Percentiles rank a stretch among this genome's conserved stretches.
Conservation (phyloP, 1,140 invertebrate species). For the Pogonomyrmex californicus region DNA sequence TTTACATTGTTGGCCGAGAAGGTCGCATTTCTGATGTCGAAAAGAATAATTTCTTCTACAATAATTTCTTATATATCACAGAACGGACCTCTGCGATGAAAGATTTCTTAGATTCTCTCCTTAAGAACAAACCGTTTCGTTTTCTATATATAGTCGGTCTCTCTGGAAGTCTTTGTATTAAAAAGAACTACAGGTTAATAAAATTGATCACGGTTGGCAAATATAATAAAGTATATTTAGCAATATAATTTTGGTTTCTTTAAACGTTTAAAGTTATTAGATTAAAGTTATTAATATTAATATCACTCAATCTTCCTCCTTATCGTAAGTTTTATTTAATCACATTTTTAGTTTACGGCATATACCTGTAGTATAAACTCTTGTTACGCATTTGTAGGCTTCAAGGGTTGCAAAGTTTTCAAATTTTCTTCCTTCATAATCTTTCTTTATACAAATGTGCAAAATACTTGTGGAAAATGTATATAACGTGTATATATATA, state of each 20-base stretch:
- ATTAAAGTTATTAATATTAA: slow-evolving; percentile 59
- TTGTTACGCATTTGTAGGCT: slow-evolving; percentile 75
- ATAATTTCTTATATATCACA: slow-evolving; percentile 53
- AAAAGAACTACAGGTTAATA: slow-evolving; percentile 27
- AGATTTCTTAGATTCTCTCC: slow-evolving; percentile 56
- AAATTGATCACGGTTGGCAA: slow-evolving; percentile 42
- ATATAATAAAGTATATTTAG: slow-evolving; percentile 30
- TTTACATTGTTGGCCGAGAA: slow-evolving; percentile 49
- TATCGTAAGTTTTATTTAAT: slow-evolving; percentile 65
- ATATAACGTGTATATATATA: slow-evolving; percentile 78
- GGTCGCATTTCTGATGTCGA: slow-evolving; percentile 23
- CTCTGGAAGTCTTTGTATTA: slow-evolving; percentile 30
- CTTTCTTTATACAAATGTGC: slow-evolving; percentile 84
- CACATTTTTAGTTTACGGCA: slow-evolving; percentile 66
- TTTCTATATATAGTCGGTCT: slow-evolving; percentile 9
- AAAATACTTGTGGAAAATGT: slow-evolving; percentile 86
- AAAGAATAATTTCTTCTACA: slow-evolving; percentile 38
- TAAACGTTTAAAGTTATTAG: slow-evolving; percentile 33
- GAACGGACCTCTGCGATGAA: slow-evolving; percentile 36
- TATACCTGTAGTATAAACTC: slow-evolving; percentile 77
- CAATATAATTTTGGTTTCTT: slow-evolving; percentile 54
- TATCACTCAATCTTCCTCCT: slow-evolving; percentile 62
- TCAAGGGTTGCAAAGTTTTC: slow-evolving; percentile 76
- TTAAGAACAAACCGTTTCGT: slow-evolving; percentile 26
- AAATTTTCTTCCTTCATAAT: slow-evolving; percentile 68